Evolutionary conservation across 2,113 vertebrate genomes (phyloP).

Genomic region (Abramis brama): DNA sequence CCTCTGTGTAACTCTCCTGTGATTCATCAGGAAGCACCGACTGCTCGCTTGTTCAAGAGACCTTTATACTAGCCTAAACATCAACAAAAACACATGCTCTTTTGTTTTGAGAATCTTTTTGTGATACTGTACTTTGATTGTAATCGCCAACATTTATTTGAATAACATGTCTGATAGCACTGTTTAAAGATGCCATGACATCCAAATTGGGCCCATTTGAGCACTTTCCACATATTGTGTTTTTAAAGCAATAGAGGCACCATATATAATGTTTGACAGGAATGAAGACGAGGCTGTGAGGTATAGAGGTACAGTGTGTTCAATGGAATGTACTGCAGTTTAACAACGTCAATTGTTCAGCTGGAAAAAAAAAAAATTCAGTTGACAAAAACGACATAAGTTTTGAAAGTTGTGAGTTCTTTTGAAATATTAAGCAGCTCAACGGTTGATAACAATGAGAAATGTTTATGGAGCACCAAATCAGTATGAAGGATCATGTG

Average conservation of each 20-base stretch:
- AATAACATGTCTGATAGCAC: neutral
- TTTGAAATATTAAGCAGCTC: too few relatives aligned
- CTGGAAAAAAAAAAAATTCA: too few relatives aligned
- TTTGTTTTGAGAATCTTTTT: neutral
- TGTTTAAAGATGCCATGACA: neutral
- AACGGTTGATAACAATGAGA: too few relatives aligned
- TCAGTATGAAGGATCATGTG: too few relatives aligned
- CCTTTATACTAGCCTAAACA: constrained; percentile 26
- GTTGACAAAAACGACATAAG: too few relatives aligned
- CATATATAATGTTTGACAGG: neutral
- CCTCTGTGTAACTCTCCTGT: constrained; percentile 67
- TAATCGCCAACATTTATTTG: neutral
- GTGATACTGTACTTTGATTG: neutral
- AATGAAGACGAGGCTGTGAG: neutral
- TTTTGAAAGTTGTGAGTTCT: too few relatives aligned
- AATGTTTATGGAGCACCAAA: too few relatives aligned
- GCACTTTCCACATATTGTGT: neutral
- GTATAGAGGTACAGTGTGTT: neutral
- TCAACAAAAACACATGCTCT: constrained; percentile 44
- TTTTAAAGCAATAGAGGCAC: neutral
- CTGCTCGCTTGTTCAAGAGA: constrained; percentile 47
- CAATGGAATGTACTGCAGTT: neutral
- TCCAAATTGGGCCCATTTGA: neutral
- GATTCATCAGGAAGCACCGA: constrained; percentile 76
- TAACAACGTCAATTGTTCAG: too few relatives aligned